Evolutionary conservation across 2,888 invertebrate species (phyloP), one percentile per base, ranked within the genome.

Genomic region (Drosophila cracens): DNA sequence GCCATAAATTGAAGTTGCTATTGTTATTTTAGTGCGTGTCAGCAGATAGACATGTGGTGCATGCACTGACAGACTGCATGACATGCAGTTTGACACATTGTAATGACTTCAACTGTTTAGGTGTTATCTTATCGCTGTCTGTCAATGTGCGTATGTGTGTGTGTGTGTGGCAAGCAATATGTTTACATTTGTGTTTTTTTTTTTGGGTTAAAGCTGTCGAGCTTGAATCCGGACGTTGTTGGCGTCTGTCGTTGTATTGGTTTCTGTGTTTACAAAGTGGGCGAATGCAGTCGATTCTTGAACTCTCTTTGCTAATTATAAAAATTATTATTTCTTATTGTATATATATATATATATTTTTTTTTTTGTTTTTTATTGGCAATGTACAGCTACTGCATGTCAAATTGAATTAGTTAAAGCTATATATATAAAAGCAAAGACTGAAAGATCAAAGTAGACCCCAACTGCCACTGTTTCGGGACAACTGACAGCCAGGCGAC

Each of bases 31-130:
- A 29, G 51, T 51, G 60, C 63, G 18, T 74, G 74, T 74, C 53
- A 38, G 53, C 74, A 46, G 54, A 68, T 46, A 59, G 46, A 46
- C 58, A 31, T 65, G 64, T 10, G 56, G 71, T 66, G 67, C 58
- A 54, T 54, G 64, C 63, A 78, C 54, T 60, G 60, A 53, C 63
- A 69, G 80, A 70, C 81, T 70, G 88, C 78, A 83, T 85, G 88
- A 82, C 88, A 87, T 87, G 86, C 79, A 83, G 81, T 58, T 82
- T 60, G 81, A 82, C 76, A 74, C 71, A 57, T 60, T 69, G 72
- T 58, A 67, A 65, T 59, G 70, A 63, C 49, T 69, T 69, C 36
- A 64, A 74, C 70, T 78, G 70, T 58, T 67, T 80, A 48, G 58
- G 61, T 56, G 73, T 79, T 81, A 81, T 81, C 81, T 81, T 82